Conservation (phyloP, 2,888 invertebrate species). For the Ophion slaviceki region DNA sequence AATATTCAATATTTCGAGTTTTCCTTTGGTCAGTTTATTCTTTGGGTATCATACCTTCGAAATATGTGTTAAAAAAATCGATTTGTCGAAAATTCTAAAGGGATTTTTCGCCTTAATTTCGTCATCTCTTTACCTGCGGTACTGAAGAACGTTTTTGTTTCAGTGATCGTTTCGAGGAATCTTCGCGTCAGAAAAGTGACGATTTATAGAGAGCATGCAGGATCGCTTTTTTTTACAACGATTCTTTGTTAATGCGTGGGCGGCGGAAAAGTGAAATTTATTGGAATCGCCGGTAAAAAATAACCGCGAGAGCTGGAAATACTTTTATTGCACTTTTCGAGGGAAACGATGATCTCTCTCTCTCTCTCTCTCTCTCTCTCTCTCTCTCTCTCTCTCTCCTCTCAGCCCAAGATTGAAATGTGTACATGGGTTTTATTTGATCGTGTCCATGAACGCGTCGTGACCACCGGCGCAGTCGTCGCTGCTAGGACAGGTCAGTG, state of each 20-base stretch:
- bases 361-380: neutral
- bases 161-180: neutral
- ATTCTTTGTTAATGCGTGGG: constrained; percentile 24
- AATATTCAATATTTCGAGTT: too few relatives aligned
- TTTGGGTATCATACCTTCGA: too few relatives aligned
- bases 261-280: constrained; percentile 9
- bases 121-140: neutral
- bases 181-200: constrained; percentile 5
- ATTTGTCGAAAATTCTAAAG: too few relatives aligned
- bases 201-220: neutral
- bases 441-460: constrained; percentile 63
- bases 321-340: constrained; percentile 29
- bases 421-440: constrained; percentile 52
- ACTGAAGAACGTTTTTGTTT: neutral
- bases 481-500: constrained; percentile 82
- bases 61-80: too few relatives aligned
- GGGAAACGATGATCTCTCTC: neutral
- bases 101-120: too few relatives aligned
- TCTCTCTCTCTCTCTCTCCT: neutral
- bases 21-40: too few relatives aligned
- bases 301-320: constrained; percentile 28
- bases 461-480: constrained; percentile 71
- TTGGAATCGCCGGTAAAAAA: constrained; percentile 18
- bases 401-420: constrained; percentile 29
- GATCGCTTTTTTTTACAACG: constrained; percentile 1